phyloP scores from a whole-genome alignment of 1,140 invertebrate genomes.

The Psix sp. region DNA sequence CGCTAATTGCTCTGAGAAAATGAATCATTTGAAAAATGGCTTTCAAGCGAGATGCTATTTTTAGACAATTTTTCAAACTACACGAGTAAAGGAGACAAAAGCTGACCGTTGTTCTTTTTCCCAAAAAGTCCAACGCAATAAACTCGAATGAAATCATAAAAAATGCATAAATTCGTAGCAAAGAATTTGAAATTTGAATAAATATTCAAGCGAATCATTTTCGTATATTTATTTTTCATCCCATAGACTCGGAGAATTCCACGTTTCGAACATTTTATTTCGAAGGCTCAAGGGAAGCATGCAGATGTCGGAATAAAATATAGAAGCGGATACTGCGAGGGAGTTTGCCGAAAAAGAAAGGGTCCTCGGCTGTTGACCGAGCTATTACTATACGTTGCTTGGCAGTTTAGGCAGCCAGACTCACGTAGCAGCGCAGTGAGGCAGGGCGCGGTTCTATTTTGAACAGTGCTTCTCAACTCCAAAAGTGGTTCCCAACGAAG shows the following conservation, averaged over 20 bases:
- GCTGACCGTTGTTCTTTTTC: no score
- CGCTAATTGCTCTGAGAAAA: no score
- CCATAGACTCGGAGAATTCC: not conserved
- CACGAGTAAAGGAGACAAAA: no score
- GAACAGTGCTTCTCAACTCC: constrained; percentile 32
- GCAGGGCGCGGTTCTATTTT: constrained; percentile 70
- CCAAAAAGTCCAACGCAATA: not conserved
- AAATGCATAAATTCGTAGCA: not conserved
- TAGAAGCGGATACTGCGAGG: constrained; percentile 30
- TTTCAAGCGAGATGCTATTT: no score
- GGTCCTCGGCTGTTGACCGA: constrained; percentile 71
- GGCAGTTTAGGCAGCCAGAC: constrained; percentile 63
- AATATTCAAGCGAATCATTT: no score
- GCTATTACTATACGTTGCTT: constrained; percentile 43
- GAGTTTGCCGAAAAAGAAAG: constrained; percentile 52
- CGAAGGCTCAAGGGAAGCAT: not conserved
- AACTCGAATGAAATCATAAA: not conserved
- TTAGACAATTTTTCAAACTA: no score
- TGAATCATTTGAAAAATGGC: no score
- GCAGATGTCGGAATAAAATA: constrained; percentile 7
- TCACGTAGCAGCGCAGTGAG: constrained; percentile 74
- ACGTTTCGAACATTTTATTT: not conserved
- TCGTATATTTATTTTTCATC: no score
- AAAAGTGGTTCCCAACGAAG: constrained; percentile 31
- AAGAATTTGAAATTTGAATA: no score